These are phyloP conservation scores for Amblyjoppa fuscipennis DNA, from an alignment of 2,888 invertebrate genomes.

Conservation along the genomic window DNA sequence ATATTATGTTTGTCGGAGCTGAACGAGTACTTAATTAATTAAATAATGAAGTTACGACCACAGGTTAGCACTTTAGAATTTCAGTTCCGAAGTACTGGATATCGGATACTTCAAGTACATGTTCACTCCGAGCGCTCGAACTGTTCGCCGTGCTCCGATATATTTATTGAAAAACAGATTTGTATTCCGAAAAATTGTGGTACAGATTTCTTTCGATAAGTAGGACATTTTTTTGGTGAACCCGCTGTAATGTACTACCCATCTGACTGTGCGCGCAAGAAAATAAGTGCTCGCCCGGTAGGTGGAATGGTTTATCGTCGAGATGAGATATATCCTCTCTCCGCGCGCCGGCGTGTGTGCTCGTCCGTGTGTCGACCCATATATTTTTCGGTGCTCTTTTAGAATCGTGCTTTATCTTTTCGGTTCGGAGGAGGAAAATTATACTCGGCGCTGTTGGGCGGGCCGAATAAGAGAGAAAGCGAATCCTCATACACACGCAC, in stretches of 20 bases:
- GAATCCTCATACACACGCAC: neutral
- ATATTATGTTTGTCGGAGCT: neutral
- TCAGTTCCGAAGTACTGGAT: neutral
- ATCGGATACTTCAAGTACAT: neutral
- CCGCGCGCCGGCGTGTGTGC: constrained; percentile 21
- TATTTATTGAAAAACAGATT: neutral
- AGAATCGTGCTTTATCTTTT: constrained; percentile 67
- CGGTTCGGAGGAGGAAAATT: constrained; percentile 62
- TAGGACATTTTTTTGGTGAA: constrained; percentile 8
- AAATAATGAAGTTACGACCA: neutral
- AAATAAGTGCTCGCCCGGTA: constrained; percentile 39
- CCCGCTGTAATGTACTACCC: neutral
- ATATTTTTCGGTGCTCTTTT: constrained; percentile 53
- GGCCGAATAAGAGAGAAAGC: constrained; percentile 40
- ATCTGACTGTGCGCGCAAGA: constrained; percentile 24
- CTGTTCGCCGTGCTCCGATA: no score
- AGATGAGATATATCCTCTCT: constrained; percentile 41
- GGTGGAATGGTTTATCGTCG: constrained; percentile 42
- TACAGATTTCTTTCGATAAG: constrained; percentile 17
- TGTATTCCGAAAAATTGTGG: neutral
- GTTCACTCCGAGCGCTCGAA: neutral
- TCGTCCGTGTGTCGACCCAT: constrained; percentile 49
- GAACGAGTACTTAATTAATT: neutral
- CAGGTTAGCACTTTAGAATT: neutral
- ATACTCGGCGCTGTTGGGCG: constrained; percentile 44